phyloP scores from a whole-genome alignment of 2,797 vertebrate species.

The Dromococcyx pavoninus region DNA sequence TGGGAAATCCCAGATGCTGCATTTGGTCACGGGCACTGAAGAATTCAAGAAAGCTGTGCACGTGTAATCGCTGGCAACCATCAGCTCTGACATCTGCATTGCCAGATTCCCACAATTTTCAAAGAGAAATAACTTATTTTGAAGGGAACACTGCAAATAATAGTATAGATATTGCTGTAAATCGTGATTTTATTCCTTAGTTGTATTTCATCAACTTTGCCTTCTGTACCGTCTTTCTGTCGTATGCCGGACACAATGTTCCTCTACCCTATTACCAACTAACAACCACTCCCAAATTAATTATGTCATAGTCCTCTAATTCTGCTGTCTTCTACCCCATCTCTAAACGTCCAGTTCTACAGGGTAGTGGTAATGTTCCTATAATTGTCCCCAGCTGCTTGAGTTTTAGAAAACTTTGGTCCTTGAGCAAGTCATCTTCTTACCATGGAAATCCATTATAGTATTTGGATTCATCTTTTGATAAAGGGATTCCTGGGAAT shows the following conservation, averaged over 20 bases:
- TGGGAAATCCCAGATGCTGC: neutral
- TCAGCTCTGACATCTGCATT: conserved; percentile 28
- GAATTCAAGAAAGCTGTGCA: conserved; percentile 4
- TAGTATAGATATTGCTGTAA: conserved; percentile 14
- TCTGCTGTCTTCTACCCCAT: conserved; percentile 10
- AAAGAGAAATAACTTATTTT: conserved; percentile 45
- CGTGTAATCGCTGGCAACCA: neutral
- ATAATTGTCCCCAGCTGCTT: neutral
- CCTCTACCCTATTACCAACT: neutral
- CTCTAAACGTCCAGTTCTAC: neutral
- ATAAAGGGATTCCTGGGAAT: conserved; percentile 30
- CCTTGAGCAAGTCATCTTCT: neutral
- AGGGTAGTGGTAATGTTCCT: neutral
- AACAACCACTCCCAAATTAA: neutral
- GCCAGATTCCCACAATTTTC: conserved; percentile 11
- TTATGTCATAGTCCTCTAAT: neutral
- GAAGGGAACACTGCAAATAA: conserved; percentile 49
- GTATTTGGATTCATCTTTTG: conserved; percentile 26
- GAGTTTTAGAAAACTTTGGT: conserved; percentile 12
- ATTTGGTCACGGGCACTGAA: neutral
- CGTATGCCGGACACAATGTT: neutral
- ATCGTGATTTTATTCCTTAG: conserved; percentile 18
- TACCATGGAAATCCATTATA: conserved; percentile 25
- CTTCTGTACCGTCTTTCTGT: neutral
- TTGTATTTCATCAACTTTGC: conserved; percentile 3